These are phyloP conservation scores for Dasyprocta punctata DNA, from an alignment of 2,113 vertebrate genomes.

Conservation along the genomic window DNA sequence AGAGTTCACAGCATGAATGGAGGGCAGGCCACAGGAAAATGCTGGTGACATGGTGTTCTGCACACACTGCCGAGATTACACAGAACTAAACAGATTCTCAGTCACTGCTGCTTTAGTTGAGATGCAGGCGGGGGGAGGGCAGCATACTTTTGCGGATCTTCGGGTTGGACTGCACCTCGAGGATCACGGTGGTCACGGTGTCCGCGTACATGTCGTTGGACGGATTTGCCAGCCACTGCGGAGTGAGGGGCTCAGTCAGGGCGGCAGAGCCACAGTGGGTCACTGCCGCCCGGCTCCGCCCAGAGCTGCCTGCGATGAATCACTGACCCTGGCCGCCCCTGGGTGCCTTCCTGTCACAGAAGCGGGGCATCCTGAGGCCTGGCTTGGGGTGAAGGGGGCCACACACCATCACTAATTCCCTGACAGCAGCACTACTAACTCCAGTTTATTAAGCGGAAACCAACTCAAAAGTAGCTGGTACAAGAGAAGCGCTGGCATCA, in stretches of 20 bases:
- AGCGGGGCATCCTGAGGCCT: not conserved
- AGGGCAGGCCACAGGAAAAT: not conserved
- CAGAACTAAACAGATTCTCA: not conserved
- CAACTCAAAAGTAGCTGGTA: not conserved
- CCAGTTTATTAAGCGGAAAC: not conserved
- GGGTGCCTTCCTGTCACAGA: too few relatives aligned
- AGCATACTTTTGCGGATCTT: slow-evolving; percentile 94
- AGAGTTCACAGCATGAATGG: not conserved
- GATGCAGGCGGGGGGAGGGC: not conserved
- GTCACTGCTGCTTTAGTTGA: not conserved
- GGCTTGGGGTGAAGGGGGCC: not conserved
- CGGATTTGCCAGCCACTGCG: slow-evolving; percentile 96
- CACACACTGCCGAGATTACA: not conserved
- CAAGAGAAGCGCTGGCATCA: not conserved
- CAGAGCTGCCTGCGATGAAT: too few relatives aligned
- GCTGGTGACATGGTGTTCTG: too few relatives aligned
- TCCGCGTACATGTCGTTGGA: slow-evolving; percentile 99
- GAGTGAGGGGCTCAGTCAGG: slow-evolving; percentile 43
- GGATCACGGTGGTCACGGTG: slow-evolving; percentile 94
- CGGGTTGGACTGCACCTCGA: slow-evolving; percentile 98
- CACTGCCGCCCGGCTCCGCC: not conserved
- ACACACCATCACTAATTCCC: not conserved
- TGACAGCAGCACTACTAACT: not conserved
- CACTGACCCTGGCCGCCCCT: too few relatives aligned
- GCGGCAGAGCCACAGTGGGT: not conserved